Conservation (phyloP, 2,888 invertebrate genomes). For the Beris chalybata region DNA sequence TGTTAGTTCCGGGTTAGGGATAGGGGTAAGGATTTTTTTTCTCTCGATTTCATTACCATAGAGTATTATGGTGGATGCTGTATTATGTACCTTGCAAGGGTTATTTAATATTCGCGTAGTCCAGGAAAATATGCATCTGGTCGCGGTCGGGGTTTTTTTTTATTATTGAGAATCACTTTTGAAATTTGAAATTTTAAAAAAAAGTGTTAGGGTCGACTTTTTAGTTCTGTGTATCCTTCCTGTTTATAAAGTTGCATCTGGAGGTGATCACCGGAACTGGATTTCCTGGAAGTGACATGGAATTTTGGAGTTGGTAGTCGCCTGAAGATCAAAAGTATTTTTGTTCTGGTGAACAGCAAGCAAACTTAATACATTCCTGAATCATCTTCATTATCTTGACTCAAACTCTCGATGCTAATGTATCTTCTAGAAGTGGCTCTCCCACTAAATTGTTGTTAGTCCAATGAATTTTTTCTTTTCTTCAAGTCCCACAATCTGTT, state of each 20-base stretch:
- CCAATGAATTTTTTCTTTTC: too few species aligned
- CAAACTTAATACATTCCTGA: too few species aligned
- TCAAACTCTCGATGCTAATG: too few species aligned
- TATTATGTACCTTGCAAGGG: conserved; percentile 17
- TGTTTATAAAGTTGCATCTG: conserved; percentile 14
- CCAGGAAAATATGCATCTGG: conserved; percentile 39
- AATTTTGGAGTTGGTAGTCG: too few species aligned
- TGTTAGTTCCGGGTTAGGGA: conserved; percentile 37
- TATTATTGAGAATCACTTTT: background rate
- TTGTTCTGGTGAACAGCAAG: too few species aligned
- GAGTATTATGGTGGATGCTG: conserved; percentile 19
- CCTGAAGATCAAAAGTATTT: too few species aligned
- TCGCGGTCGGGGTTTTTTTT: conserved; percentile 2
- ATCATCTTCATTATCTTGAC: too few species aligned
- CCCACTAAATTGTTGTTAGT: too few species aligned
- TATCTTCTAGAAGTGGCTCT: too few species aligned
- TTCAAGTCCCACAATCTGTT: too few species aligned
- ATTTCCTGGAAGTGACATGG: conserved; percentile 6
- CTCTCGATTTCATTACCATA: conserved; percentile 5
- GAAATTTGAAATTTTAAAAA: background rate
- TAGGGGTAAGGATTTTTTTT: conserved; percentile 34
- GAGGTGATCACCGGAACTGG: conserved; percentile 14
- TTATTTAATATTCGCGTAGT: conserved; percentile 38
- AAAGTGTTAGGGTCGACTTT: background rate
- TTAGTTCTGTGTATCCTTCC: background rate